A percentile compares a stretch with the other conserved stretches of the same genome.
phyloP scores from a whole-genome alignment of 2,797 vertebrate species.

The Rallus crepitans region DNA sequence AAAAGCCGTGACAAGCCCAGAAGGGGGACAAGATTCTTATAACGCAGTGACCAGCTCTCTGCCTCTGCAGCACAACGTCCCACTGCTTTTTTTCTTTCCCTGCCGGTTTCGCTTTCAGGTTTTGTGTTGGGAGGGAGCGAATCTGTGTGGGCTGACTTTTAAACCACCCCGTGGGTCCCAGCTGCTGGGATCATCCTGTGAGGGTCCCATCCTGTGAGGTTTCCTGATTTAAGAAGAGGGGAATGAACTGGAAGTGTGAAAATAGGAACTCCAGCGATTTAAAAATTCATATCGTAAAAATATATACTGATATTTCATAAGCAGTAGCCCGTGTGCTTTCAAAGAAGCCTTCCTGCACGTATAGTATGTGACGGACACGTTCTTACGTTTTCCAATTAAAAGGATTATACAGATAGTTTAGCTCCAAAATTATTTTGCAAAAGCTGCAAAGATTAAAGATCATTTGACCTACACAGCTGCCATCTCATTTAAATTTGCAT shows the following conservation, averaged over 20 bases:
- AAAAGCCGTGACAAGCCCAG: background rate
- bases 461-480: constrained; percentile 52
- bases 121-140: background rate
- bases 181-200: background rate
- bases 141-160: background rate
- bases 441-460: constrained; percentile 62
- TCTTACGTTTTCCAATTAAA: constrained; percentile 21
- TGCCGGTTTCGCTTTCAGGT: background rate
- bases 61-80: rapidly evolving
- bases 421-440: constrained; percentile 43
- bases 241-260: background rate
- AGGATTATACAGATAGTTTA: constrained; percentile 50
- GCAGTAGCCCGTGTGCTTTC: background rate
- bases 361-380: background rate
- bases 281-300: background rate
- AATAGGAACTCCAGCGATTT: background rate
- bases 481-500: constrained; percentile 55
- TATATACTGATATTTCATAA: background rate
- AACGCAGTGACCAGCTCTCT: background rate
- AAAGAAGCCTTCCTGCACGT: background rate
- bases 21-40: background rate
- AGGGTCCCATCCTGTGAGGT: background rate
- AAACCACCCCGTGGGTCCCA: background rate
- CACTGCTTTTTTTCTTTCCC: background rate
- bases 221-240: background rate